A percentile compares a stretch with the other conserved stretches of the same genome.
phyloP scores from a whole-genome alignment of 2,888 invertebrate species.

The Colletes collaris region DNA sequence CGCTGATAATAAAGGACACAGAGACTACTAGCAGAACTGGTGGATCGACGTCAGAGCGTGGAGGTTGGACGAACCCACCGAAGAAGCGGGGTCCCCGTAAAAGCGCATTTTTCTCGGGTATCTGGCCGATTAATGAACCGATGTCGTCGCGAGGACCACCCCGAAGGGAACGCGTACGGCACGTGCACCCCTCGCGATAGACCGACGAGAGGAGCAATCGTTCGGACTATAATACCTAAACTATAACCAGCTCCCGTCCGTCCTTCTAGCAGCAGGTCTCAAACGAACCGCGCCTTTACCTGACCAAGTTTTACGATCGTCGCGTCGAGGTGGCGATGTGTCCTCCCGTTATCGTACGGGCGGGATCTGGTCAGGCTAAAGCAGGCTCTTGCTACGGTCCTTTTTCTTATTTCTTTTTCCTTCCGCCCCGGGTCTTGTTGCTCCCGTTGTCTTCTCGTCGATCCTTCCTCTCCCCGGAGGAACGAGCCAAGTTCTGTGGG shows the following conservation, averaged over 20 bases:
- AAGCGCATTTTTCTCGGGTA: slow-evolving; percentile 78
- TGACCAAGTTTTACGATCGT: slow-evolving; percentile 83
- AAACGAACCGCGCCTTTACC: slow-evolving; percentile 81
- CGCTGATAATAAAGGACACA: slow-evolving; percentile 20
- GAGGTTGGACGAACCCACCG: slow-evolving; percentile 26
- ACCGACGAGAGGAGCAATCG: slow-evolving; percentile 51
- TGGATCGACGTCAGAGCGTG: slow-evolving; percentile 26
- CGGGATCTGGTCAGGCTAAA: slow-evolving; percentile 77
- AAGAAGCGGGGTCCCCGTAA: slow-evolving; percentile 61
- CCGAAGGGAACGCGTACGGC: slow-evolving; percentile 75
- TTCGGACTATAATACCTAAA: slow-evolving; percentile 75
- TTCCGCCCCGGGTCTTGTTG: slow-evolving; percentile 48
- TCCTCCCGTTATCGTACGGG: slow-evolving; percentile 80
- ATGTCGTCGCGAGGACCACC: slow-evolving; percentile 81
- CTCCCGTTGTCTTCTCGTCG: slow-evolving; percentile 48
- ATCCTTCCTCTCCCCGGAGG: slow-evolving; percentile 31
- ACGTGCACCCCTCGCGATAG: slow-evolving; percentile 65
- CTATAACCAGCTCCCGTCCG: slow-evolving; percentile 78
- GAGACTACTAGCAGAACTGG: slow-evolving; percentile 17
- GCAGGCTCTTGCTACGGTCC: slow-evolving; percentile 67
- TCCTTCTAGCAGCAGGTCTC: slow-evolving; percentile 69
- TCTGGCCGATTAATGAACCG: slow-evolving; percentile 82
- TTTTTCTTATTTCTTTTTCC: slow-evolving; percentile 68
- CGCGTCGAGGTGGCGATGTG: slow-evolving; percentile 83
- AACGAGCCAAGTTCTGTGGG: slow-evolving; percentile 34